Evolutionary conservation across 2,797 vertebrate genomes (phyloP).

Genomic region (Zalophus californianus): DNA sequence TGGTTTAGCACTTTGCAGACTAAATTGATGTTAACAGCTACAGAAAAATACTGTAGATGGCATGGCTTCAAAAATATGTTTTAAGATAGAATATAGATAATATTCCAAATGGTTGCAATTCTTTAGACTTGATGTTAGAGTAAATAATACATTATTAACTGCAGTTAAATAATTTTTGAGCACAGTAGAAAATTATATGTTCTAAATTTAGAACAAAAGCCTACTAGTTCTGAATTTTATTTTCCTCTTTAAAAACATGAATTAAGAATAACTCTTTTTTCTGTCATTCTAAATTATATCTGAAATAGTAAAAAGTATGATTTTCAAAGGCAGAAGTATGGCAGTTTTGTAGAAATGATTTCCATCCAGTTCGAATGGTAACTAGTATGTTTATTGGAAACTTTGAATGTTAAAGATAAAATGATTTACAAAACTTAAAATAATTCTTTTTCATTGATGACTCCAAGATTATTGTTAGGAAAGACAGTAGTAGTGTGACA

Average conservation of each 20-base stretch:
- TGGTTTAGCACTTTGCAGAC: slow-evolving; percentile 24
- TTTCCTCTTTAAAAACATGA: slow-evolving; percentile 54
- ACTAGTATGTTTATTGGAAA: background rate
- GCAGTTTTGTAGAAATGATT: slow-evolving; percentile 6
- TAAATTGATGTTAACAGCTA: slow-evolving; percentile 50
- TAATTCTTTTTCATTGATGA: background rate
- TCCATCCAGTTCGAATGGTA: background rate
- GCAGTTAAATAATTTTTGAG: slow-evolving; percentile 73
- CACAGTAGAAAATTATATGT: slow-evolving; percentile 53
- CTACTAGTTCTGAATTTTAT: slow-evolving; percentile 44
- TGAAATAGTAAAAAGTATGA: slow-evolving; percentile 45
- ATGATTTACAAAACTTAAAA: background rate
- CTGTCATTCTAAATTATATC: slow-evolving; percentile 59
- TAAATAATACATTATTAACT: slow-evolving; percentile 65
- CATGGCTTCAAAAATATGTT: slow-evolving; percentile 41
- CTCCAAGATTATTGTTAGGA: background rate
- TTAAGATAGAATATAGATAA: slow-evolving; percentile 60
- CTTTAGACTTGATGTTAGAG: slow-evolving; percentile 58
- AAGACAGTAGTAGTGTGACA: background rate
- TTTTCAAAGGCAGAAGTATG: slow-evolving; percentile 32
- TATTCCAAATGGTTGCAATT: slow-evolving; percentile 55
- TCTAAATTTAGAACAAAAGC: slow-evolving; percentile 70
- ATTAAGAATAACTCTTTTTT: slow-evolving; percentile 53
- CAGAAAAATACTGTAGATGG: background rate
- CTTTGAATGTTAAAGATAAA: slow-evolving; percentile 7